phyloP scores from a whole-genome alignment of 2,113 vertebrate species.

The Hystrix cristata region DNA sequence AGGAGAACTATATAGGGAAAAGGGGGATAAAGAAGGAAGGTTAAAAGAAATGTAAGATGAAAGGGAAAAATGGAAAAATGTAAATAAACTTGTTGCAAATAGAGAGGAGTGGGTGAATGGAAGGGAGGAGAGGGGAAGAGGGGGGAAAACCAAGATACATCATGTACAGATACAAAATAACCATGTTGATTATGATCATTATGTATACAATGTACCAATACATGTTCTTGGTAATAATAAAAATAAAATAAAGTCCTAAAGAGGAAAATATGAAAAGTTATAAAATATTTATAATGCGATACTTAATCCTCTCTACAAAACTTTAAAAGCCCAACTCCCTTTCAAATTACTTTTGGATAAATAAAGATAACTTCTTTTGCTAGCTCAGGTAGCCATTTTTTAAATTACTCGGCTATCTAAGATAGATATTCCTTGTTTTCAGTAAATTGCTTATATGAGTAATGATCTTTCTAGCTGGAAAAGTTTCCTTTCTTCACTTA shows the following conservation, averaged over 20 bases:
- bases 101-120: too few relatives aligned
- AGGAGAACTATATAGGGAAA: too few relatives aligned
- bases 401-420: background rate
- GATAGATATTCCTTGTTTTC: background rate
- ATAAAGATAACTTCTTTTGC: constrained; percentile 14
- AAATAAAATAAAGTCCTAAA: background rate
- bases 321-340: constrained; percentile 14
- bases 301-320: background rate
- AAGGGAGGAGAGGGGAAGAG: too few relatives aligned
- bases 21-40: too few relatives aligned
- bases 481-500: constrained; percentile 9
- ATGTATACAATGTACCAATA: too few relatives aligned
- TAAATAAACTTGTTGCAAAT: too few relatives aligned
- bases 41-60: too few relatives aligned
- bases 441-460: background rate
- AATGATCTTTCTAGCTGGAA: background rate
- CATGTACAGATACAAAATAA: too few relatives aligned
- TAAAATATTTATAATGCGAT: constrained; percentile 9
- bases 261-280: background rate
- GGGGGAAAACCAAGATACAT: too few relatives aligned
- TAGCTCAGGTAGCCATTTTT: background rate
- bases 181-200: too few relatives aligned
- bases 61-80: too few relatives aligned
- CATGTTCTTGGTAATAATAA: too few relatives aligned
- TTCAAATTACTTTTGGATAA: constrained; percentile 26